Base-by-base conservation (phyloP, 2,113 vertebrate genomes). In the Apodemus speciosus region DNA sequence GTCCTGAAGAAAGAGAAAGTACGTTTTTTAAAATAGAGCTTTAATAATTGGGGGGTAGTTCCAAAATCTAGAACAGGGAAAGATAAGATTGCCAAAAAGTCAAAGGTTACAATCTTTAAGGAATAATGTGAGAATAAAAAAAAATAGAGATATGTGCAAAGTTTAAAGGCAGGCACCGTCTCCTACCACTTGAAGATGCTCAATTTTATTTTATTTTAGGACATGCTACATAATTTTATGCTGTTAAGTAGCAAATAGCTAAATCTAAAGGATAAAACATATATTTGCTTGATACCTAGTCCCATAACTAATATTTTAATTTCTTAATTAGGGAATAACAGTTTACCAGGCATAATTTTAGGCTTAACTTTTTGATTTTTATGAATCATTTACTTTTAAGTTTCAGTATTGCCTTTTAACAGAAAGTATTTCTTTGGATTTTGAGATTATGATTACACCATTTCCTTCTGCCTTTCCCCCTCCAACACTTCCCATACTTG, bases 1-100 rank as follows among this genome's bases (percentile, higher is more conserved):
- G 25, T 77, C 79, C 64, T 69, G 40, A 91, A 58, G 93, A 88
- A 95, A 88, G 38, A 92, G 7, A 81, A 90, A 83, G 80, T 85
- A n/a, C 49, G 16, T 69, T 91, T 94, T 60, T 85, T n/a, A 15
- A 9, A 92, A 30, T 6, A 80, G 35, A 68, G 80, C 71, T 87
- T 92, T 87, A 68, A 43, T 60, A 40, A 35, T 20, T 27, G 38
- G n/a, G 16, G 25, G 58, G 40, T 11, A 94, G 13, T 83, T 85
- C 32, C 8, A 91, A 91, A 85, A 6, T n/a, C 18, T 16, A 85
- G 40, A 18, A n/a, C 40, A 32, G 43, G 18, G 38, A 35, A 93
- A 93, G 40, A 75, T 23, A 89, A 86, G 69, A 81, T 91, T 64
- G 30, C 4, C 66, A 90, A 64, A n/a, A 93, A 92, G 15, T 60